A percentile compares a stretch with the other conserved stretches of the same genome.
Conservation (phyloP, 2,113 vertebrate species). For the Telmatochromis brachygnathus region DNA sequence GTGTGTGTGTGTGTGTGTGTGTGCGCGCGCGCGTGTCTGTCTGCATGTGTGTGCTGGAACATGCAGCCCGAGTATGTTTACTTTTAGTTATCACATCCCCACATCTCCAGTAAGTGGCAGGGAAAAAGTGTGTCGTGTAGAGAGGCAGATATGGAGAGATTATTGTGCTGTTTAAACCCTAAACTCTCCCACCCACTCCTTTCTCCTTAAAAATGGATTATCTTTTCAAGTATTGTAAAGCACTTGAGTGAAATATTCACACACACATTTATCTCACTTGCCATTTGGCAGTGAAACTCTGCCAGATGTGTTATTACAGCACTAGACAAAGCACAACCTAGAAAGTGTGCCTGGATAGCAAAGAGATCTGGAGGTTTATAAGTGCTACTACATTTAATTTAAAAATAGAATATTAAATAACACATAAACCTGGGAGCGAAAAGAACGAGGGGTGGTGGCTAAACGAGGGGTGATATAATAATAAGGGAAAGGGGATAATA, state of each 20-base stretch:
- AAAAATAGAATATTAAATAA: conserved; percentile 9
- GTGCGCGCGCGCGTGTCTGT: accelerated
- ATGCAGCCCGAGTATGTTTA: conserved; percentile 55
- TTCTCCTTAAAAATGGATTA: conserved; percentile 49
- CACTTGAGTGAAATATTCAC: conserved; percentile 58
- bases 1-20: background rate
- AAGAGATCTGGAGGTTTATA: background rate
- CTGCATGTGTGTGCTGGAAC: conserved; percentile 12
- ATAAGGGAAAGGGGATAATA: conserved; percentile 39
- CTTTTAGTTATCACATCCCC: conserved; percentile 57
- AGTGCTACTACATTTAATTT: background rate
- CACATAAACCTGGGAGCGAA: background rate
- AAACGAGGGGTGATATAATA: background rate
- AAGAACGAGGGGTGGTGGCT: background rate
- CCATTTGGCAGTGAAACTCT: conserved; percentile 24
- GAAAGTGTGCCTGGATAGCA: background rate
- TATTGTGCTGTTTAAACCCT: conserved; percentile 42
- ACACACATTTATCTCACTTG: conserved; percentile 41
- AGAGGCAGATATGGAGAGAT: conserved; percentile 49
- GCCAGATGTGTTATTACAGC: conserved; percentile 30
- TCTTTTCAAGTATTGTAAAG: conserved; percentile 56
- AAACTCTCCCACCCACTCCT: conserved; percentile 24
- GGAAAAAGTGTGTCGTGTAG: conserved; percentile 31
- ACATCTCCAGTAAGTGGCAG: conserved; percentile 48
- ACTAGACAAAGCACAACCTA: conserved; percentile 14